These are phyloP conservation scores for Lamellibrachia luymesi DNA, from an alignment of 1,140 invertebrate genomes.

Conservation along the genomic window DNA sequence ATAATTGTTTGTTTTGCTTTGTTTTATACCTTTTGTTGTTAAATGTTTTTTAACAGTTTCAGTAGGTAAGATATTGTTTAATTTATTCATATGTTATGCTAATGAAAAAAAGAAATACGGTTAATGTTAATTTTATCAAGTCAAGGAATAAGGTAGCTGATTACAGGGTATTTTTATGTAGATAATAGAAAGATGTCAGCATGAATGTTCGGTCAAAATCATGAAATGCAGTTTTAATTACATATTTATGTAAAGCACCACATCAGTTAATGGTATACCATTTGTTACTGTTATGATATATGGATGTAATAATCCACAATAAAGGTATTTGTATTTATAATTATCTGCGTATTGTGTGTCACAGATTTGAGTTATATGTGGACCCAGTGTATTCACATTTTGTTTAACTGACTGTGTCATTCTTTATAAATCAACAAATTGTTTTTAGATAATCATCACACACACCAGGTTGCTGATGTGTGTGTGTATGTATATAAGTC, in stretches of 20 bases:
- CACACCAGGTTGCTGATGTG: neutral
- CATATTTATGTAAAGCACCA: neutral
- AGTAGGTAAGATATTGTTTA: neutral
- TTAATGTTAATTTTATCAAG: neutral
- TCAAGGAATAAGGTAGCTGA: neutral
- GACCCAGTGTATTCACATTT: too few species aligned
- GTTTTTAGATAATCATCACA: neutral
- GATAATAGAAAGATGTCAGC: neutral
- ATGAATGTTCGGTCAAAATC: neutral
- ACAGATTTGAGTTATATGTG: neutral
- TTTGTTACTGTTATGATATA: conserved; percentile 2
- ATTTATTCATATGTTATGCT: neutral
- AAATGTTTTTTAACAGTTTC: neutral
- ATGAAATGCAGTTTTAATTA: neutral
- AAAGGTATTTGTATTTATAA: neutral
- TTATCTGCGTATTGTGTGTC: neutral
- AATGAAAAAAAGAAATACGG: neutral
- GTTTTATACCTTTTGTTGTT: neutral
- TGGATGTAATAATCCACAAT: conserved; percentile 1
- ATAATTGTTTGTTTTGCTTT: neutral
- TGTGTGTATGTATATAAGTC: neutral
- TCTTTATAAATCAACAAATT: too few species aligned
- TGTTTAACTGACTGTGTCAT: neutral
- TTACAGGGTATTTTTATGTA: neutral
- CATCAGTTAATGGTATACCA: neutral